Conservation (phyloP, 2,888 invertebrate species). For the Hirtodrosophila confusa region DNA sequence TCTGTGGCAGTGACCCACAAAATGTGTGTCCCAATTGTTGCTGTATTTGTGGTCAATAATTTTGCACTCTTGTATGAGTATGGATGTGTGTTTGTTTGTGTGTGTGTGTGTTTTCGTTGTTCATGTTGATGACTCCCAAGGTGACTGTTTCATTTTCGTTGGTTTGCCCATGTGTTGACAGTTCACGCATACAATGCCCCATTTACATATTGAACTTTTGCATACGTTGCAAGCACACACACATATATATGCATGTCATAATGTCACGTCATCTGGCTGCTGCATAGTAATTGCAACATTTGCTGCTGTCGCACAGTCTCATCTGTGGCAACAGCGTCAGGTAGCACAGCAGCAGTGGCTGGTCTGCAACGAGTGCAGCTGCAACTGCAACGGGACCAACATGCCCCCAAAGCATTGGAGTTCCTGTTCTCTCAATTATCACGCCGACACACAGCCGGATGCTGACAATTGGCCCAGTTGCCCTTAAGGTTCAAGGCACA, state of each 20-base stretch:
- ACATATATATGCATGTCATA: slow-evolving; percentile 13
- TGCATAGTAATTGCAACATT: slow-evolving; percentile 78
- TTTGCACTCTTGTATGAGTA: slow-evolving; percentile 12
- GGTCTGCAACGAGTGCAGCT: slow-evolving; percentile 25
- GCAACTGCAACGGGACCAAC: slow-evolving; percentile 43
- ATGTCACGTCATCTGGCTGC: slow-evolving; percentile 52
- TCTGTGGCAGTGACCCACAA: slow-evolving; percentile 63
- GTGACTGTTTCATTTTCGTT: slow-evolving; percentile 77
- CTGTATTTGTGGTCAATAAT: slow-evolving; percentile 56
- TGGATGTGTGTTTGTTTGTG: slow-evolving; percentile 6
- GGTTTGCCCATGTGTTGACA: slow-evolving; percentile 68
- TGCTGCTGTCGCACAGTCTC: slow-evolving; percentile 48
- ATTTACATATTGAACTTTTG: slow-evolving; percentile 76
- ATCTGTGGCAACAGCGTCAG: slow-evolving; percentile 48
- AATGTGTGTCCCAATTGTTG: slow-evolving; percentile 66
- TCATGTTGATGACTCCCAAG: slow-evolving; percentile 68
- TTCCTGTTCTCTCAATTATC: slow-evolving; percentile 43
- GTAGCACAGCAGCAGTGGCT: slow-evolving; percentile 44
- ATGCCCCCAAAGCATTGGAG: slow-evolving; percentile 57
- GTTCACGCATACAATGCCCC: slow-evolving; percentile 56
- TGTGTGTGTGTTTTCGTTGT: slow-evolving; percentile 35
- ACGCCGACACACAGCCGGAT: slow-evolving; percentile 40
- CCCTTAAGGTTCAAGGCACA: slow-evolving; percentile 24
- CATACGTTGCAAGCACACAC: slow-evolving; percentile 28
- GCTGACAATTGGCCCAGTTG: slow-evolving; percentile 48